A percentile compares a stretch with the other conserved stretches of the same genome.
Conservation (phyloP, 2,113 vertebrate species). For the Actinemys pallida region DNA sequence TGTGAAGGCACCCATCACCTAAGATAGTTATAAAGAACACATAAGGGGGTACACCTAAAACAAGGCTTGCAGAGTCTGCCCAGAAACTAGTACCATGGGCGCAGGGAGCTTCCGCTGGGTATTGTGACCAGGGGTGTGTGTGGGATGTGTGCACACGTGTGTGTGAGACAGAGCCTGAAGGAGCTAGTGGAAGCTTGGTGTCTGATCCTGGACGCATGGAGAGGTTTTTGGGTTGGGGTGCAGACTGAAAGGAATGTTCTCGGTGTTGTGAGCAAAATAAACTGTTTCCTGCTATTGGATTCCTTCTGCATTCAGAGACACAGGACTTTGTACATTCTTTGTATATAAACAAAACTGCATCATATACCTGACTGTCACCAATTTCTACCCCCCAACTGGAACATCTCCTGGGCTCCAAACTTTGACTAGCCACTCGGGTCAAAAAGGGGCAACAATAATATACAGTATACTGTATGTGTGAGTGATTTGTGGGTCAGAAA, state of each 20-base stretch:
- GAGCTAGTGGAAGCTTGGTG: neutral
- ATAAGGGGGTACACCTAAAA: neutral
- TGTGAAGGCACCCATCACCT: neutral
- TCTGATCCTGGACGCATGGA: neutral
- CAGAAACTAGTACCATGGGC: too few species aligned
- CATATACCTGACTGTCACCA: neutral
- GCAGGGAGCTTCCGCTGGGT: too few species aligned
- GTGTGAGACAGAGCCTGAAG: neutral
- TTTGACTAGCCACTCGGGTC: neutral
- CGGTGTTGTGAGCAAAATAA: neutral
- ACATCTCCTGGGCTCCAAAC: neutral
- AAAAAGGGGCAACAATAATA: neutral
- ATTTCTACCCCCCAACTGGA: neutral
- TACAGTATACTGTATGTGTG: neutral
- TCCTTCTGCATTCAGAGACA: neutral
- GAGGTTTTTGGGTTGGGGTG: neutral
- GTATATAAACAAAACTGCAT: neutral
- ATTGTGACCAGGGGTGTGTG: too few species aligned
- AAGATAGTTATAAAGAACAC: neutral
- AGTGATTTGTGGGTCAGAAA: neutral
- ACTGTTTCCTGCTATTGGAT: neutral
- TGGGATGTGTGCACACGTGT: fast-evolving
- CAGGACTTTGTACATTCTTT: neutral
- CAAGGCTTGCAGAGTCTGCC: neutral
- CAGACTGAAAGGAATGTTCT: neutral